These are phyloP conservation scores for Holocentrus rufus DNA, from an alignment of 2,797 vertebrate species.

Conservation along the genomic window DNA sequence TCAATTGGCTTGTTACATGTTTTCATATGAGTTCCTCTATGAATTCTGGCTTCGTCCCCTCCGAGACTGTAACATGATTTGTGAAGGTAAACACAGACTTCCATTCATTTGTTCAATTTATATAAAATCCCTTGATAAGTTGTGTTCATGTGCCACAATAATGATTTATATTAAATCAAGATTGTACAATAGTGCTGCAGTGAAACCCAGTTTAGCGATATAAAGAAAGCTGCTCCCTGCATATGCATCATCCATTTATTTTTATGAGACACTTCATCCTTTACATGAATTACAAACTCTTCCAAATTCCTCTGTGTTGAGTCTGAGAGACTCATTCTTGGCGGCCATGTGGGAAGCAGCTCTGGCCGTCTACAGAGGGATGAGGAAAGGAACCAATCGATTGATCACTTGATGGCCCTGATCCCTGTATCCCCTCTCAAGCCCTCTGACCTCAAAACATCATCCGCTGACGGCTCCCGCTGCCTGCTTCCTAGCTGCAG, in stretches of 20 bases:
- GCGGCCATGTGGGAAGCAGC: conserved; percentile 40
- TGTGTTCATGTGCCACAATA: conserved; percentile 9
- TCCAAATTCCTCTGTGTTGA: conserved; percentile 37
- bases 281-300: background rate
- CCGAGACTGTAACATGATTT: no score
- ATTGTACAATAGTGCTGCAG: conserved; percentile 10
- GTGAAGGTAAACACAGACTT: no score
- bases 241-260: conserved; percentile 48
- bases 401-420: conserved; percentile 53
- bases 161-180: conserved; percentile 24
- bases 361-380: background rate
- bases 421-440: conserved; percentile 50
- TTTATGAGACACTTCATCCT: conserved; percentile 17
- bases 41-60: no score
- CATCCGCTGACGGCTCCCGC: conserved; percentile 63
- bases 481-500: conserved; percentile 36
- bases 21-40: no score
- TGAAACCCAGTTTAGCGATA: conserved; percentile 4
- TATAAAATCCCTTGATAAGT: conserved; percentile 16
- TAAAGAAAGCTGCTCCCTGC: conserved; percentile 21
- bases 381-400: conserved; percentile 37
- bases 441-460: conserved; percentile 64
- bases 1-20: no score
- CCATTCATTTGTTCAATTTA: background rate
- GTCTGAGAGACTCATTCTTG: conserved; percentile 60